Evolutionary conservation across 2,113 vertebrate species (phyloP).

Genomic region (Rhinogobius similis): DNA sequence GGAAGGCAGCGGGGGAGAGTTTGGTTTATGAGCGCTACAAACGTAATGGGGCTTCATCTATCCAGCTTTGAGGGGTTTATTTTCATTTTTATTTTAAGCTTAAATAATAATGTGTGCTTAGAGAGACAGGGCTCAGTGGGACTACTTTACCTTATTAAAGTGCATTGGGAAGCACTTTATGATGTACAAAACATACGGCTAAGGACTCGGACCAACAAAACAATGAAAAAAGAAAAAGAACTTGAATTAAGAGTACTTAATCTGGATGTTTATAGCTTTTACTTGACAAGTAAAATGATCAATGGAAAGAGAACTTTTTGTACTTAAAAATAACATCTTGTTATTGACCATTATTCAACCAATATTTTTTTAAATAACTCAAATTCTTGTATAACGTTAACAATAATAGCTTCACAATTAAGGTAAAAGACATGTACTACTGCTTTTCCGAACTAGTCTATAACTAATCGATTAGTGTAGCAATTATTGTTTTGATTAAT

Average conservation of each 20-base stretch:
- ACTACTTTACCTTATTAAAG: background rate
- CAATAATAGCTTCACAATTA: background rate
- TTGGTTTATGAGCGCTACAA: conserved; percentile 37
- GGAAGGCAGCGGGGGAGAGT: conserved; percentile 19
- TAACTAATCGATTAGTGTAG: too few relatives aligned
- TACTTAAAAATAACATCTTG: too few relatives aligned
- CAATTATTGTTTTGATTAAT: too few relatives aligned
- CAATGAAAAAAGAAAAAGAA: background rate
- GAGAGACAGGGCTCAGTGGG: conserved; percentile 1
- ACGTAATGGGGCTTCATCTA: conserved; percentile 2
- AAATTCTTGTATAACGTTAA: too few relatives aligned
- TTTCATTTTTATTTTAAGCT: conserved; percentile 9
- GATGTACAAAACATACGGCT: background rate
- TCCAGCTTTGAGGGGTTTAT: conserved; percentile 10
- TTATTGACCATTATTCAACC: too few relatives aligned
- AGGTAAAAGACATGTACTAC: too few relatives aligned
- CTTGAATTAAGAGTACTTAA: background rate
- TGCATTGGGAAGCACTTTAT: background rate
- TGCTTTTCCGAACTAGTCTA: too few relatives aligned
- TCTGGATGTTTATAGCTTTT: background rate
- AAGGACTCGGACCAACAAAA: background rate
- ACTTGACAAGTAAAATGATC: background rate
- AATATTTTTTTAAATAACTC: too few relatives aligned
- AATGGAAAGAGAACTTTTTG: too few relatives aligned
- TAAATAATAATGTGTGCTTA: conserved; percentile 9